Conservation (phyloP, 2,888 invertebrate species). For the Parochlus steinenii region DNA sequence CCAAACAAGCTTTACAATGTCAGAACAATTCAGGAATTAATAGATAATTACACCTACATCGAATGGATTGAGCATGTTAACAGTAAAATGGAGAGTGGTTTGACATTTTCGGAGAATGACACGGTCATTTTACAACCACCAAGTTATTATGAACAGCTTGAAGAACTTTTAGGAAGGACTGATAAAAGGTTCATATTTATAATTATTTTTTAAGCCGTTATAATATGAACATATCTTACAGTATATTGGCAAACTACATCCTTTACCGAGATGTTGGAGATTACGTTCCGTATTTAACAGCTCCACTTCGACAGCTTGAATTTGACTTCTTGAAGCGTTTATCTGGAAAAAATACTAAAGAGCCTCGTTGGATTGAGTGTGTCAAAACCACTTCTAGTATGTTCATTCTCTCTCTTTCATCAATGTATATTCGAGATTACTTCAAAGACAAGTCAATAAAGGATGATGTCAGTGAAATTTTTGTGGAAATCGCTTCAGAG, state of each 20-base stretch:
- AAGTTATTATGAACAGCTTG: constrained; percentile 27
- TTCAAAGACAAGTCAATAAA: constrained; percentile 2
- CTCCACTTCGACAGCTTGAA: constrained; percentile 23
- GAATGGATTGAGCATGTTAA: constrained; percentile 34
- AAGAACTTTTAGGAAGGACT: constrained; percentile 13
- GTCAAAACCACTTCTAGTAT: constrained; percentile 16
- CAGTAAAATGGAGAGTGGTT: constrained; percentile 24
- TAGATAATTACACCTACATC: constrained; percentile 25
- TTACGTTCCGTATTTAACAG: constrained; percentile 24
- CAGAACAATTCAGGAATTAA: constrained; percentile 31
- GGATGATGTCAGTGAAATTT: constrained; percentile 1
- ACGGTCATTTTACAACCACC: constrained; percentile 33
- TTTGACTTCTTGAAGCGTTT: constrained; percentile 25
- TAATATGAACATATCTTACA: too few relatives aligned
- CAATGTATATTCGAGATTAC: constrained; percentile 11
- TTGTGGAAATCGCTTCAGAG: constrained; percentile 2
- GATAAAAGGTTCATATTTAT: constrained; percentile 29
- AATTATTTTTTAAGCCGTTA: constrained; percentile 39
- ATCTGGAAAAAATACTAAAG: constrained; percentile 26
- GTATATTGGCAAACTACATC: too few relatives aligned
- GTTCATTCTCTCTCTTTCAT: constrained; percentile 4
- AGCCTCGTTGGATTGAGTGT: constrained; percentile 28
- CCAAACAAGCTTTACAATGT: constrained; percentile 27
- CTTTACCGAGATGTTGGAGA: constrained; percentile 29
- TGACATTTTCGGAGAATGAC: constrained; percentile 25